These are phyloP conservation scores for Pimpla rufipes DNA, from an alignment of 2,888 invertebrate species.

Conservation along the genomic window DNA sequence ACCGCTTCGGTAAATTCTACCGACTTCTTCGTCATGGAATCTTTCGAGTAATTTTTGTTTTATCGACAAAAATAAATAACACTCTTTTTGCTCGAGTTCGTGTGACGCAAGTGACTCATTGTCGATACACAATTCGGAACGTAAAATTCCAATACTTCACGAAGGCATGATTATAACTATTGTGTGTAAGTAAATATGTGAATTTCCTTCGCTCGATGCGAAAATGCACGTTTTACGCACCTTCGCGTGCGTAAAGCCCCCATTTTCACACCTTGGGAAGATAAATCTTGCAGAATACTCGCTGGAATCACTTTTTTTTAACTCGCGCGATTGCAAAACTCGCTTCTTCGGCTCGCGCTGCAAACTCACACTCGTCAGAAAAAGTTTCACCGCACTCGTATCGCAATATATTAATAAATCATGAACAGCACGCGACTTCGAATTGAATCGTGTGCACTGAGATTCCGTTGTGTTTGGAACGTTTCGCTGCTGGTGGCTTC, in stretches of 20 bases:
- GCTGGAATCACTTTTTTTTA: no score
- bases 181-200: constrained; percentile 6
- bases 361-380: no score
- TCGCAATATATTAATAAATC: constrained; percentile 12
- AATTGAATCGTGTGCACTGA: constrained; percentile 4
- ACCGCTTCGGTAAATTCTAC: background rate
- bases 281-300: no score
- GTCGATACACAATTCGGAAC: constrained; percentile 15
- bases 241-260: no score
- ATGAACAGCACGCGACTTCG: constrained; percentile 9
- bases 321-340: no score
- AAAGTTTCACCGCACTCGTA: no score
- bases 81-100: background rate
- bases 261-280: no score
- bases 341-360: no score
- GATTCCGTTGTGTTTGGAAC: background rate
- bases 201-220: no score
- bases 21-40: background rate
- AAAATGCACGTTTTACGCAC: no score
- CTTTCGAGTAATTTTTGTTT: background rate
- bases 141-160: constrained; percentile 9
- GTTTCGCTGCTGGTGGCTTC: background rate
- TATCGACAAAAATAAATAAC: background rate
- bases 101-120: no score
- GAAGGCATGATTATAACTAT: constrained; percentile 44